These are phyloP conservation scores for Noctua fimbriata DNA, from an alignment of 2,888 invertebrate genomes.

Conservation along the genomic window DNA sequence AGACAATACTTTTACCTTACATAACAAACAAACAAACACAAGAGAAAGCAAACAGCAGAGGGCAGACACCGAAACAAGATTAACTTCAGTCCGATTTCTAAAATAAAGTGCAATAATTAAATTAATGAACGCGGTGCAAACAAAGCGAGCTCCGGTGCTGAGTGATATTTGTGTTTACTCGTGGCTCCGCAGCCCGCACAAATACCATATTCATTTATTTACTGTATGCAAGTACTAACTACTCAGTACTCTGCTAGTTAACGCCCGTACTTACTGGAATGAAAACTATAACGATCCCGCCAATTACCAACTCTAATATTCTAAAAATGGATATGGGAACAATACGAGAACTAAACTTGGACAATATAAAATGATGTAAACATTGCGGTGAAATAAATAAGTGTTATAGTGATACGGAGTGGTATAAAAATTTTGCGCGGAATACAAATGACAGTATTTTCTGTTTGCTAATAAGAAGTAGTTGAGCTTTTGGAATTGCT, in stretches of 20 bases:
- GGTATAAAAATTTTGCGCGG: conserved; percentile 44
- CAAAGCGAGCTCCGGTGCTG: conserved; percentile 54
- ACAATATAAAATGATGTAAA: conserved; percentile 57
- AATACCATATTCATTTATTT: conserved; percentile 72
- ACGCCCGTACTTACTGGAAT: conserved; percentile 79
- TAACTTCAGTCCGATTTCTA: conserved; percentile 40
- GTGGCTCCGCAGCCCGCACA: conserved; percentile 43
- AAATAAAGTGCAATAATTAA: conserved; percentile 66
- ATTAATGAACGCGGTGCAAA: conserved; percentile 70
- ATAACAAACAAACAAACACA: conserved; percentile 25
- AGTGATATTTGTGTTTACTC: conserved; percentile 69
- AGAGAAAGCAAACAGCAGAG: conserved; percentile 8
- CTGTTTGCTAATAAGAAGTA: conserved; percentile 37
- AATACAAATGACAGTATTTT: conserved; percentile 55
- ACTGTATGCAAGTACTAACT: conserved; percentile 70
- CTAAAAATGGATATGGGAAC: conserved; percentile 63
- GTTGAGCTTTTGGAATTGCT: conserved; percentile 30
- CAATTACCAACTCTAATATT: conserved; percentile 72
- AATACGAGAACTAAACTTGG: conserved; percentile 52
- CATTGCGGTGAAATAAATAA: conserved; percentile 52
- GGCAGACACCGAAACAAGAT: conserved; percentile 28
- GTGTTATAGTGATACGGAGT: conserved; percentile 50
- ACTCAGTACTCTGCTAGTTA: conserved; percentile 68
- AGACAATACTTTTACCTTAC: conserved; percentile 7
- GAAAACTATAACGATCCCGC: conserved; percentile 80